phyloP scores from a whole-genome alignment of 2,797 vertebrate species.

The Synanceia verrucosa region DNA sequence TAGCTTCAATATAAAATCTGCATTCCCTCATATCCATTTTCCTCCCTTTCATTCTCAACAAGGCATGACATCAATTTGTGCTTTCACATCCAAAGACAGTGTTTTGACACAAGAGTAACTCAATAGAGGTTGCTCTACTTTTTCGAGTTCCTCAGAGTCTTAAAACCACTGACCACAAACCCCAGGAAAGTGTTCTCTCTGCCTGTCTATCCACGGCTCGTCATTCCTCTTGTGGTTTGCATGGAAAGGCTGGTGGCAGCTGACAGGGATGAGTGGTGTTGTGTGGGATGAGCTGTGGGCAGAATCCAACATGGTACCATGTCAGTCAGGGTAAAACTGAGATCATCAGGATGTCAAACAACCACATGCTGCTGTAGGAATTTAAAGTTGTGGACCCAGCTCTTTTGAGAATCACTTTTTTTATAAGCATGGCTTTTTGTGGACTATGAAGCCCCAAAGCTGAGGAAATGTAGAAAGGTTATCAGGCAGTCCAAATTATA shows the following conservation, averaged over 20 bases:
- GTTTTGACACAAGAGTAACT: constrained; percentile 21
- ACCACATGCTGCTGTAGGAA: constrained; percentile 39
- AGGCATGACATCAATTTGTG: constrained; percentile 23
- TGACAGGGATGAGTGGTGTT: constrained; percentile 55
- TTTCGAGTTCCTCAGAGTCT: background rate
- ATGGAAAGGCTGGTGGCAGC: constrained; percentile 41
- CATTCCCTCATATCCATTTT: background rate
- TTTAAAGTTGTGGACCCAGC: constrained; percentile 37
- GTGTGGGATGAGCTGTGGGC: constrained; percentile 63
- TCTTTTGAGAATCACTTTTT: constrained; percentile 1
- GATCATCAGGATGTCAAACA: constrained; percentile 50
- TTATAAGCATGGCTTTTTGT: background rate
- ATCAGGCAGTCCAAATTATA: background rate
- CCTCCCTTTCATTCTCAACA: constrained; percentile 15
- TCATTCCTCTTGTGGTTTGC: constrained; percentile 50
- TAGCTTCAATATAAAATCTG: background rate
- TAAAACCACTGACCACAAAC: constrained; percentile 2
- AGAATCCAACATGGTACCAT: constrained; percentile 39
- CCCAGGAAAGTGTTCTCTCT: constrained; percentile 15
- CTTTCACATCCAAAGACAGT: constrained; percentile 19
- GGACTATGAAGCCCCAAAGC: background rate
- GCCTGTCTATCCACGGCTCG: constrained; percentile 42
- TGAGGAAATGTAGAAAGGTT: background rate
- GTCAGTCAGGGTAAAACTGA: constrained; percentile 50
- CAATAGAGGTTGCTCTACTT: constrained; percentile 14